Evolutionary conservation across 2,888 invertebrate species (phyloP), one percentile per base, ranked within the genome.

Genomic region (Nymphalis urticae): DNA sequence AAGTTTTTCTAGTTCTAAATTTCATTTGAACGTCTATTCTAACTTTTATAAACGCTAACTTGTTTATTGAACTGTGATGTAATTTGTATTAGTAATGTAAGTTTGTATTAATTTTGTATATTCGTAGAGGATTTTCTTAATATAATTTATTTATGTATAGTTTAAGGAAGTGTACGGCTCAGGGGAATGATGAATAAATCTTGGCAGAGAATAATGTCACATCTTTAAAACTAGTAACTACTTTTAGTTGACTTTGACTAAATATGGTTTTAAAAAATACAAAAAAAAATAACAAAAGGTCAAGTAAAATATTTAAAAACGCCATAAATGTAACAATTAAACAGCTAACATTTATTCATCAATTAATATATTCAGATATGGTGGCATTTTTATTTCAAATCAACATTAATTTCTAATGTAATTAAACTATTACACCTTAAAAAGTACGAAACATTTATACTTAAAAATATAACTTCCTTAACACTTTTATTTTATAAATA

Each of bases 21-120:
- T 83, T 88, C 85, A 86, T 85, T 88, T 90, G 82, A 88, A 87
- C 85, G 85, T 86, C 86, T 87, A 87, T 84, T 86, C 83, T 88
- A 87, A 86, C 84, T 84, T 83, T 85, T 71, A 68, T 82, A 83
- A 62, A 80, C 77, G 85, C 85, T 90, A 90, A 90, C 89, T 90
- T 92, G 83, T 92, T 92, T 92, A 92, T 79, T 92, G 90, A 92
- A 92, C 92, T 92, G 92, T 92, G 92, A 92, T 92, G 92, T 92
- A 89, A 91, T 90, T 92, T 82, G 91, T 92, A 92, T 92, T 92
- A 91, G 89, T 89, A 90, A 81, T 73, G 79, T 91, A 92, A 91
- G 74, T 83, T 87, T 91, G 85, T 90, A 90, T 90, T 92, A 87
- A 89, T 91, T 92, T 92, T 92, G 92, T 92, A 92, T 90, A 92